These are phyloP conservation scores for Acanthurus tractus DNA, from an alignment of 2,797 vertebrate genomes.

Conservation along the genomic window DNA sequence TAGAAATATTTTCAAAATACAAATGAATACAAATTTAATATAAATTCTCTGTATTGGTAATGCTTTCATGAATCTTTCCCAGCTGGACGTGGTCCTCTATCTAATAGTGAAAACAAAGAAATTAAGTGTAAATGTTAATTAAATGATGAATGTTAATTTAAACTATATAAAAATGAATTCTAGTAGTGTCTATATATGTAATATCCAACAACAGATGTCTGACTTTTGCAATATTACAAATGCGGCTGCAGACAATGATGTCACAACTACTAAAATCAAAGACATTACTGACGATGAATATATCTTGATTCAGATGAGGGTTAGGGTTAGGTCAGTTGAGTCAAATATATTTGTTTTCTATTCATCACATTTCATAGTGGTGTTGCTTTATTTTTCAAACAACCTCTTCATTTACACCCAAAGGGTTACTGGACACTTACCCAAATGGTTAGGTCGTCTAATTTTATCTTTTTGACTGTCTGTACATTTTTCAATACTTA, in stretches of 20 bases:
- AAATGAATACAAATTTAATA: background rate
- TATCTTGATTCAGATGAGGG: background rate
- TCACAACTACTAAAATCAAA: background rate
- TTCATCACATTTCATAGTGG: slow-evolving; percentile 1
- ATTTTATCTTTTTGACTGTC: background rate
- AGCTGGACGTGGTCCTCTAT: background rate
- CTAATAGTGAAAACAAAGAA: background rate
- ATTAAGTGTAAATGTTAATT: background rate
- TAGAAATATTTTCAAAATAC: slow-evolving; percentile 3
- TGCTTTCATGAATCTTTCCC: no score
- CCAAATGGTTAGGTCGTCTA: background rate
- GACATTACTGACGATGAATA: background rate
- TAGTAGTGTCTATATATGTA: background rate
- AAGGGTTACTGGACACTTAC: no score
- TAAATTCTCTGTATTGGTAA: background rate
- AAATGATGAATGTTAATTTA: no score
- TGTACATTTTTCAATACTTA: background rate
- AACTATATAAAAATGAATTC: background rate
- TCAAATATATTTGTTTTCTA: slow-evolving; percentile 1
- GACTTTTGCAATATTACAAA: background rate
- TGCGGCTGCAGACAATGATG: background rate
- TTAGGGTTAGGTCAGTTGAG: background rate
- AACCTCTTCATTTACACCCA: no score
- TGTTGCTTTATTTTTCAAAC: background rate
- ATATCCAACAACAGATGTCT: background rate